Conservation (phyloP, 2,113 vertebrate genomes). For the Ophiodon elongatus region DNA sequence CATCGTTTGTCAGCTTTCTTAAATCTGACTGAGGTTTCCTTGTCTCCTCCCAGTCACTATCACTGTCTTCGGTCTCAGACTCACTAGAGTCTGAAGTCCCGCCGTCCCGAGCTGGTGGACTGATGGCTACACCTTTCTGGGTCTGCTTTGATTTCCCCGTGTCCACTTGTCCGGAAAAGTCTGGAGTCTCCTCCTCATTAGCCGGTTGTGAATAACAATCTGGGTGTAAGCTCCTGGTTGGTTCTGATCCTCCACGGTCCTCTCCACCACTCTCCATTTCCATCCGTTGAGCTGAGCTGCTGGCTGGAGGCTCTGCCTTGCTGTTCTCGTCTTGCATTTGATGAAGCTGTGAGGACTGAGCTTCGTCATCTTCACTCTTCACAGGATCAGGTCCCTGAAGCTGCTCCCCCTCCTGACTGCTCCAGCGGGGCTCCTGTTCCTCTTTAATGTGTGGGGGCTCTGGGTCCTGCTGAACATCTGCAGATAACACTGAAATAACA, state of each 20-base stretch:
- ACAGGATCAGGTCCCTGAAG: background rate
- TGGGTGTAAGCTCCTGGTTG: background rate
- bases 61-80: background rate
- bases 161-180: background rate
- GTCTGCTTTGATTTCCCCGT: background rate
- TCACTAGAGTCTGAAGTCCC: background rate
- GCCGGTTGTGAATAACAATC: background rate
- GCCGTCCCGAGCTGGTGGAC: background rate
- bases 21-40: background rate
- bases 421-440: too few relatives aligned
- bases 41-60: background rate
- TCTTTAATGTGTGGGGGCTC: background rate
- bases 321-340: background rate
- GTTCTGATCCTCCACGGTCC: conserved; percentile 7
- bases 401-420: conserved; percentile 19
- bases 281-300: background rate
- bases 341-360: conserved; percentile 6
- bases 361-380: conserved; percentile 21
- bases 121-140: background rate
- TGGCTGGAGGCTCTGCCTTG: conserved; percentile 2
- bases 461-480: background rate
- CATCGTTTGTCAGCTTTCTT: background rate
- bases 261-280: background rate
- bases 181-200: background rate
- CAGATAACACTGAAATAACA: background rate